Evolutionary conservation across 2,113 vertebrate species (phyloP).

Genomic region (Notarius lentiginosus): DNA sequence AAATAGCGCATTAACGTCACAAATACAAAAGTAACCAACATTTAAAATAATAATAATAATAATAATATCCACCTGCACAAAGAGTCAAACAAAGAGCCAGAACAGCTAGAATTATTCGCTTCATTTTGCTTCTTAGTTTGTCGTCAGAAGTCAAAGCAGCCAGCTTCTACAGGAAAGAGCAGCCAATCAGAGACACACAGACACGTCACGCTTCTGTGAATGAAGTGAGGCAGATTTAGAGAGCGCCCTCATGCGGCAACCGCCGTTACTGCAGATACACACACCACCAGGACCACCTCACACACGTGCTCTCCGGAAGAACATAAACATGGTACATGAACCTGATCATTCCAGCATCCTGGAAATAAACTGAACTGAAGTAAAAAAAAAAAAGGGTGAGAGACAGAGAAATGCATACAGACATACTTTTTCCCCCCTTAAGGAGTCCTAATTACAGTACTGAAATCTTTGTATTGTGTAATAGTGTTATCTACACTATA

Average conservation of each 20-base stretch:
- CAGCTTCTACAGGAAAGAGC: slow-evolving; percentile 30
- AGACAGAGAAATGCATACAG: not conserved
- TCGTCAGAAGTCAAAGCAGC: not conserved
- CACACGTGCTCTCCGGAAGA: not conserved
- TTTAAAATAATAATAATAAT: too few species aligned
- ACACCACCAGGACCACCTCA: not conserved
- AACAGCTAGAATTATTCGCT: slow-evolving; percentile 33
- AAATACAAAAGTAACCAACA: not conserved
- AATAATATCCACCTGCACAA: slow-evolving; percentile 39
- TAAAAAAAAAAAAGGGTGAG: not conserved
- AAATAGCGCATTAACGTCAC: not conserved
- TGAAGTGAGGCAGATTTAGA: not conserved
- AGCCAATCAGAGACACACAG: slow-evolving; percentile 37
- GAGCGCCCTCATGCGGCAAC: slow-evolving; percentile 26
- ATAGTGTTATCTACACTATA: not conserved
- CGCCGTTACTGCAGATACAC: slow-evolving; percentile 42
- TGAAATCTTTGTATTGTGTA: not conserved
- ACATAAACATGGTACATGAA: not conserved
- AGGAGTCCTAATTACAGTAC: not conserved
- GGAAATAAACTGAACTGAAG: not conserved
- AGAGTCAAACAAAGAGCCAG: slow-evolving; percentile 46
- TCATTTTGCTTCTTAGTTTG: slow-evolving; percentile 27
- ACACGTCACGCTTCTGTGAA: slow-evolving; percentile 50
- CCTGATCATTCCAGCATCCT: not conserved
- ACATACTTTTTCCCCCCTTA: not conserved